phyloP scores from a whole-genome alignment of 2,797 vertebrate genomes.

The Muscicapa striata region DNA sequence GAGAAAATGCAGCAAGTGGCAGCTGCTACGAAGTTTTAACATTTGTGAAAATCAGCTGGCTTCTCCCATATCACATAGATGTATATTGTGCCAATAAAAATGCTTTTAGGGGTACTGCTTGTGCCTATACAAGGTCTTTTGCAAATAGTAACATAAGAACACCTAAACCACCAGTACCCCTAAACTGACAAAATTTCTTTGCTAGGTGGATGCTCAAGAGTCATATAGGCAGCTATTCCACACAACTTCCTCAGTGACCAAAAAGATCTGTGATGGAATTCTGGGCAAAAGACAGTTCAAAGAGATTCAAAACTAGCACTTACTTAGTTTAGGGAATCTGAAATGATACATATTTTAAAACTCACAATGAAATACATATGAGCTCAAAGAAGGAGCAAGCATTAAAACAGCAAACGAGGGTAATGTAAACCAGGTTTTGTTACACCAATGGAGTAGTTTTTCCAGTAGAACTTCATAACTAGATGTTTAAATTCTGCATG shows the following conservation, averaged over 20 bases:
- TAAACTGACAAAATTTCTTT: neutral
- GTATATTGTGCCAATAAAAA: neutral
- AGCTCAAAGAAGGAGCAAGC: neutral
- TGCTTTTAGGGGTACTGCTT: neutral
- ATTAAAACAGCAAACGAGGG: neutral
- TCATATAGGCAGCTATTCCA: neutral
- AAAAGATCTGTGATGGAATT: neutral
- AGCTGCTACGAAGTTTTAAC: neutral
- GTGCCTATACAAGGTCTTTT: accelerated
- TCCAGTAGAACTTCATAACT: neutral
- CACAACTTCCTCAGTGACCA: neutral
- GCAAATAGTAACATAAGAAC: neutral
- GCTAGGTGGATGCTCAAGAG: neutral
- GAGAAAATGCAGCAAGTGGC: neutral
- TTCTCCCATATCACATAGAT: accelerated
- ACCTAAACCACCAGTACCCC: neutral
- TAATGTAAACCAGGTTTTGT: neutral
- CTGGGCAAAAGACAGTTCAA: neutral
- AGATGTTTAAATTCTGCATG: neutral
- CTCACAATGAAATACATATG: neutral
- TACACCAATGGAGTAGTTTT: neutral
- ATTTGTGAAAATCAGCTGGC: neutral
- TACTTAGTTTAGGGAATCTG: neutral
- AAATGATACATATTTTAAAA: neutral
- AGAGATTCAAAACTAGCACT: neutral